Evolutionary conservation across 2,797 vertebrate genomes (phyloP), one percentile per base, ranked within the genome.

Genomic region (Danio choprae): DNA sequence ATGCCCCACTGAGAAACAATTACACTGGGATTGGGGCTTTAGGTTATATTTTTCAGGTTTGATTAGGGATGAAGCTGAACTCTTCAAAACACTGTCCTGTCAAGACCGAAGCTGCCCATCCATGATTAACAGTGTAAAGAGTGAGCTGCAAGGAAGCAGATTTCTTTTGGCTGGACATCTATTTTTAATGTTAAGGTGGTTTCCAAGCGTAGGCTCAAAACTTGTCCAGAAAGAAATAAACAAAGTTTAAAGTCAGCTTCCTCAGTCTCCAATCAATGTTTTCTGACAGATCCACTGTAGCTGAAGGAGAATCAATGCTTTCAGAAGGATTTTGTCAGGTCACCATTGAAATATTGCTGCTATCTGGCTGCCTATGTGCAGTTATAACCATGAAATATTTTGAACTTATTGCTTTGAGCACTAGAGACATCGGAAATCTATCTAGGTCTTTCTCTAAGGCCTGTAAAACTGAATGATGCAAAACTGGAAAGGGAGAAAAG

Each of bases 191-290:
- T 22, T 46, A 44, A 65, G 18, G 18, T 22, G 1, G 18, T 15
- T 16, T 48, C 48, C 20, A 6, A 9, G 22, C 22, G 18, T 56
- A 48, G 13, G 13, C 44, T 50, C 2, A 68, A 68, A 16, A 36
- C 8, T 7, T 50, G 13, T 29, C 36, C 48, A 70, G 36, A 53
- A 55, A 70, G 29, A 13, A 70, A 70, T 6, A 70, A 53, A 70
- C 6, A 53, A 40, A 29, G n/a, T 70, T 40, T 70, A 36, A 51
- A 18, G 29, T 53, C 10, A 40, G 48, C 67, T 70, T 70, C 16
- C 18, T 51, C n/a, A 53, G 48, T 36, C 48, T 16, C 29, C 1
- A 9, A 69, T 53, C 29, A 38, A 15, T 7, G 16, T 40, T 18
- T 48, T 4, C 29, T 53, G 16, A 53, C 8, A 8, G 48, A 18